These are phyloP conservation scores for Alces alces DNA, from an alignment of 2,113 vertebrate species.

Conservation along the genomic window DNA sequence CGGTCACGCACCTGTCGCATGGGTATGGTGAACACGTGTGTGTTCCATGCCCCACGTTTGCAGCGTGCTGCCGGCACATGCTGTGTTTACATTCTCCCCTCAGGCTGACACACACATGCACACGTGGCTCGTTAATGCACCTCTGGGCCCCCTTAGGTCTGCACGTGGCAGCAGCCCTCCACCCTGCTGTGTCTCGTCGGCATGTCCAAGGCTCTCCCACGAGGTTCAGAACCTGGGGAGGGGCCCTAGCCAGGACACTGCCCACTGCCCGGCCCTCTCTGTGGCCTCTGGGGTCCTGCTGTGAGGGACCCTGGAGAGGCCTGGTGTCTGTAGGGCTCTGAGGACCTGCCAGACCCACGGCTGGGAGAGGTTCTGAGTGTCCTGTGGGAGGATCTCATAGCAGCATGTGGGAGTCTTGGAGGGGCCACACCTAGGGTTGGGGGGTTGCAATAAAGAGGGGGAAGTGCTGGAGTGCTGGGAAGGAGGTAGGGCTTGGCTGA, in stretches of 20 bases:
- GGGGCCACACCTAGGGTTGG: neutral
- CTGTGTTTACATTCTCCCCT: too few species aligned
- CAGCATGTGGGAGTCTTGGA: neutral
- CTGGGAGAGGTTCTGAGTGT: too few species aligned
- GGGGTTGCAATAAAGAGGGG: neutral
- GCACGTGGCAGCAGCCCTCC: neutral
- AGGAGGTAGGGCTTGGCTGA: neutral
- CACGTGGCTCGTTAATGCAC: fast-evolving
- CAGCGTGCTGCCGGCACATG: neutral
- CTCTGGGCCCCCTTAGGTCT: neutral
- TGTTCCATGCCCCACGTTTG: neutral
- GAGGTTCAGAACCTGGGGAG: neutral
- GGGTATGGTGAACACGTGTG: too few species aligned
- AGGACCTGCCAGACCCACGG: neutral
- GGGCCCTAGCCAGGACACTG: neutral
- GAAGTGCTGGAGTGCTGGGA: neutral
- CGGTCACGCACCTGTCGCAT: fast-evolving
- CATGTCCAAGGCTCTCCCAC: neutral
- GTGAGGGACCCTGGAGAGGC: neutral
- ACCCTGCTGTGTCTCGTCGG: neutral
- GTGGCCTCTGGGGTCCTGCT: neutral
- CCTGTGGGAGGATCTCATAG: neutral
- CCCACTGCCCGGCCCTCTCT: neutral
- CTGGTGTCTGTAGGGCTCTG: too few species aligned
- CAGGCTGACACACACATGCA: fast-evolving